Evolutionary conservation across 2,797 vertebrate genomes (phyloP).

Genomic region (Oryzias sinensis): DNA sequence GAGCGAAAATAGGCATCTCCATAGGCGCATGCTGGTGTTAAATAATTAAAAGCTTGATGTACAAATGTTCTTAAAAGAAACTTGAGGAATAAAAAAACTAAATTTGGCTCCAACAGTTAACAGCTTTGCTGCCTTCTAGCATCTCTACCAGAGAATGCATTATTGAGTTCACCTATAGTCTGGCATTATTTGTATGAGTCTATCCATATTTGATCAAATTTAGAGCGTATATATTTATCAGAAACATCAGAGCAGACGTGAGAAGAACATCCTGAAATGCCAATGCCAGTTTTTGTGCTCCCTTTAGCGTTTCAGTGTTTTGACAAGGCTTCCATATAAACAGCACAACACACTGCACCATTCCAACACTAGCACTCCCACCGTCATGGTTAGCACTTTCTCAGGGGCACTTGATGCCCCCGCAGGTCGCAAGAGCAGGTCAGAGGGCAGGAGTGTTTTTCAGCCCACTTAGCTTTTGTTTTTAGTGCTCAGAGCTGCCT

Average conservation of each 20-base stretch:
- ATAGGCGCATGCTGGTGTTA: background rate
- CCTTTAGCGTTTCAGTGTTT: fast-evolving
- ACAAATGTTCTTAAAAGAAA: too few relatives aligned
- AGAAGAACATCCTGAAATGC: too few relatives aligned
- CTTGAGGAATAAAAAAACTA: too few relatives aligned
- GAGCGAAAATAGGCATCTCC: background rate
- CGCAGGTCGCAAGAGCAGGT: slow-evolving; percentile 24
- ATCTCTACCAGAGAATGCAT: too few relatives aligned
- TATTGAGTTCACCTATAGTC: too few relatives aligned
- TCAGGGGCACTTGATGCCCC: slow-evolving; percentile 6
- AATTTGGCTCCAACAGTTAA: too few relatives aligned
- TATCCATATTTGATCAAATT: too few relatives aligned
- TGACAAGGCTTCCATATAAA: background rate
- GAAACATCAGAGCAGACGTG: too few relatives aligned
- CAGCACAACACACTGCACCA: background rate
- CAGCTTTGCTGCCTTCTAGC: too few relatives aligned
- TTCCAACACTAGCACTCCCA: background rate
- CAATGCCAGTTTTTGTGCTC: background rate
- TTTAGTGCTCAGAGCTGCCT: slow-evolving; percentile 14
- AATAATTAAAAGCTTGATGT: too few relatives aligned
- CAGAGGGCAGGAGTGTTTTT: slow-evolving; percentile 21
- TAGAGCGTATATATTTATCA: too few relatives aligned
- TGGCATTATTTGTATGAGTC: too few relatives aligned
- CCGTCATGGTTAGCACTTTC: slow-evolving; percentile 21
- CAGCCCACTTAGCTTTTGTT: slow-evolving; percentile 12